Evolutionary conservation across 2,113 vertebrate genomes (phyloP), one percentile per base, ranked within the genome.

Genomic region (Capra hircus): DNA sequence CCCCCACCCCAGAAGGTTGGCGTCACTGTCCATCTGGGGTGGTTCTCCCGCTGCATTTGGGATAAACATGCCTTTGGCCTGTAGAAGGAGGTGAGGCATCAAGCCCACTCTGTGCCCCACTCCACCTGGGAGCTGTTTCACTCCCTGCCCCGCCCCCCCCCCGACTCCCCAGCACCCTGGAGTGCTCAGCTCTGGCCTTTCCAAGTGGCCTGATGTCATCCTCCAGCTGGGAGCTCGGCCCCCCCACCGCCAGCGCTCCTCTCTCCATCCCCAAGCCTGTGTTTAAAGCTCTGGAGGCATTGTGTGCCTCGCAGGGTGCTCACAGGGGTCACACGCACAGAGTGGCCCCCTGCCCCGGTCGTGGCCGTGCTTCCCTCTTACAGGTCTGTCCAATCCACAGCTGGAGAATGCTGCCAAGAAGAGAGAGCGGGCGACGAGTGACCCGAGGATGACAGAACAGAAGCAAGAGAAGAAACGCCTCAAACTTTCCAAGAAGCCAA

Each of bases 391-490:
- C 88, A 7, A 94, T 94, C 90, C 57, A 64, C 98, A 99, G 98
- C 98, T 98, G 59, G 99, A 99, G 89, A 98, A 98, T 7, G 97
- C 98, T 1, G 97, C 95, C 48, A 99, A 98, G 98, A 99, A 99
- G 97, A 99, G 99, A 80, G 99, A 99, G 92, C 94, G 99, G 59
- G 96, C 97, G 0, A 7, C 87, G 1, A 99, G 99, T 52, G 99
- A 99, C 91, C 92, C 62, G 0, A 99, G 97, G 89, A 95, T 98
- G 81, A 98, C 98, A 50, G 98, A 99, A 23, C 98, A 99, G 91
- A 99, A 99, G 88, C 99, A 98, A 2, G 99, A 98, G 57, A 99
- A 99, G 96, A 99, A 99, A 96, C 95, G 98, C 33, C 97, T 98
- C 83, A 99, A 99, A 98, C 80, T 87, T 9, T 78, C 97, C 27